Conservation (phyloP, 2,113 vertebrate genomes). For the Etia nguti region DNA sequence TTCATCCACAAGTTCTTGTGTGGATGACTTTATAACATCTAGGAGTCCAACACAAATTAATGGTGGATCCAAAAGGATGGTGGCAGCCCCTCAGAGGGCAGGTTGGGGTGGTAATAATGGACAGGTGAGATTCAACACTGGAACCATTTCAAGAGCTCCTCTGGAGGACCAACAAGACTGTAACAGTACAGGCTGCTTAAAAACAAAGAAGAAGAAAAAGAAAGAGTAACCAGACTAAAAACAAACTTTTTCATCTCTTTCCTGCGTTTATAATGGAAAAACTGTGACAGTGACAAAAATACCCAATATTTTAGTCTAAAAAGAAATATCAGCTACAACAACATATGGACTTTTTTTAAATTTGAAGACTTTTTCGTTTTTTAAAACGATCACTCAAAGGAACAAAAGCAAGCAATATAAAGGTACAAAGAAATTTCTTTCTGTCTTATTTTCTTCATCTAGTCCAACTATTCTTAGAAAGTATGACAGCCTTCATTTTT, state of each 20-base stretch:
- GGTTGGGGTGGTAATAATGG: not conserved
- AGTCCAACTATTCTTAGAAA: not conserved
- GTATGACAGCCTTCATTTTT: not conserved
- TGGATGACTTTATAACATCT: not conserved
- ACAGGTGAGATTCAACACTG: conserved; percentile 27
- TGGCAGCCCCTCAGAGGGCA: not conserved
- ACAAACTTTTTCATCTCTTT: not conserved
- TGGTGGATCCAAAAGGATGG: not conserved
- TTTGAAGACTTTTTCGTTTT: not conserved
- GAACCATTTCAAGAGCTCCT: not conserved
- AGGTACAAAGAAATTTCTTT: not conserved
- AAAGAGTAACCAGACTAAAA: conserved; percentile 4
- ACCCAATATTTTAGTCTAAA: not conserved
- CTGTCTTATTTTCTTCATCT: not conserved
- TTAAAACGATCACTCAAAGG: not conserved
- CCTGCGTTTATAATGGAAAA: not conserved
- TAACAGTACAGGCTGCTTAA: conserved; percentile 41
- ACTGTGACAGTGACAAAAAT: not conserved
- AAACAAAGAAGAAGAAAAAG: conserved; percentile 57
- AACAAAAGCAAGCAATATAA: not conserved
- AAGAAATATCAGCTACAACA: not conserved
- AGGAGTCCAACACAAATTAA: not conserved
- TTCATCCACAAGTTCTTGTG: conserved; percentile 11
- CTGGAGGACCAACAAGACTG: conserved; percentile 6
- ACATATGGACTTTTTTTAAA: not conserved